A percentile compares a stretch with the other conserved stretches of the same genome.
These are phyloP conservation scores for Diabrotica virgifera DNA, from an alignment of 1,140 invertebrate species.

Conservation along the genomic window DNA sequence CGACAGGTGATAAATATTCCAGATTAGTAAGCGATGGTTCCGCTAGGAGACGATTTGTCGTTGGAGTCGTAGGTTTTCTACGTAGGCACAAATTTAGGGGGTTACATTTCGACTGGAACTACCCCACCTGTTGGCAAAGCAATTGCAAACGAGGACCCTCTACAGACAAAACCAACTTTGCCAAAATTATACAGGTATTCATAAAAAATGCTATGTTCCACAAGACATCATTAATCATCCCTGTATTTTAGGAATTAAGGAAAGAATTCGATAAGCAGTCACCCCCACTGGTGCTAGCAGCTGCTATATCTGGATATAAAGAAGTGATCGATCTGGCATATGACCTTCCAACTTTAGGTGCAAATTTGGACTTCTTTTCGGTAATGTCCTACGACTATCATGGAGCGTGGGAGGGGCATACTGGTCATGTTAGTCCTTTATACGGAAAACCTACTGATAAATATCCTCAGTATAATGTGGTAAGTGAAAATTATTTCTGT, in stretches of 20 bases:
- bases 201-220: neutral
- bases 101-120: constrained; percentile 87
- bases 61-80: constrained; percentile 66
- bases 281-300: constrained; percentile 69
- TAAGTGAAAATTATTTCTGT: constrained; percentile 50
- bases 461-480: constrained; percentile 74
- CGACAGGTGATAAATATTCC: constrained; percentile 79
- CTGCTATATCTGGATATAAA: constrained; percentile 83
- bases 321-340: constrained; percentile 84
- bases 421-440: constrained; percentile 81
- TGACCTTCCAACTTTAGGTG: constrained; percentile 66
- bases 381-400: constrained; percentile 90
- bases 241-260: constrained; percentile 67
- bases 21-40: constrained; percentile 64
- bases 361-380: constrained; percentile 77
- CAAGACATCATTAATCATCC: neutral
- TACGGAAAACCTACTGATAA: constrained; percentile 59
- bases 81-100: constrained; percentile 74
- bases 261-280: constrained; percentile 67
- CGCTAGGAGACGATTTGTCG: constrained; percentile 66
- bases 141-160: constrained; percentile 77
- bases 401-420: constrained; percentile 77
- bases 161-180: constrained; percentile 74
- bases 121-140: constrained; percentile 88
- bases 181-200: constrained; percentile 66